Base-by-base conservation (phyloP, 2,113 vertebrate species). In the Eubucco bourcierii region DNA sequence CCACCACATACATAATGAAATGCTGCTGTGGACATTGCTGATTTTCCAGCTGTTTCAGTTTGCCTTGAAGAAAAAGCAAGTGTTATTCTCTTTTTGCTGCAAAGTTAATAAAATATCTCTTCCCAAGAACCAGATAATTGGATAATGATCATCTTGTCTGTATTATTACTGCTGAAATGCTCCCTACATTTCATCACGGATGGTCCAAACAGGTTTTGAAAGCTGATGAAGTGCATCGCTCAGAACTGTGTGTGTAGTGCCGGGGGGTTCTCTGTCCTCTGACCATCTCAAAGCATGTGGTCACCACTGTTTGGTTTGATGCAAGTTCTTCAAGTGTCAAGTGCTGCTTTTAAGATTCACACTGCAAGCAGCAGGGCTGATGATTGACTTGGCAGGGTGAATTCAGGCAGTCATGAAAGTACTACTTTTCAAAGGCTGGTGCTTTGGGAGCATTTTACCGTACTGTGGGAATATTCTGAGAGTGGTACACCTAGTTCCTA, bases 331-430 rank as follows among this genome's bases (percentile, higher is more conserved):
- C 90, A 80, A 82, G 85, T 29, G 31, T 44, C 0, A 1, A 91
- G 80, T 3, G 25, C 29, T 39, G 90, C 93, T 95, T 96, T 95
- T 76, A 93, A 80, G 88, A 90, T 41, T 86, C 73, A 74, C 68
- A 46, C 60, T 74, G 86, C 88, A 90, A 93, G 82, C 80, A 94
- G 87, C 94, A 94, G 88, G 93, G 82, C 84, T 88, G 92, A 55
- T 88, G 94, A 91, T 21, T 94, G 93, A 95, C 93, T 94, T 72
- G 83, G 80, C 88, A 91, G 65, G 73, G 85, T 94, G 96, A 93
- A 77, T 75, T 81, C 4, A 47, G 95, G 93, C 90, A 90, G 87
- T 78, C 71, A 89, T 93, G 74, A 96, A 94, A 94, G 95, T 61
- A 73, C 53, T 80, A 2, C 74, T 84, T 87, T 90, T 96, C 88